phyloP scores from a whole-genome alignment of 2,797 vertebrate species.

The Emys orbicularis region DNA sequence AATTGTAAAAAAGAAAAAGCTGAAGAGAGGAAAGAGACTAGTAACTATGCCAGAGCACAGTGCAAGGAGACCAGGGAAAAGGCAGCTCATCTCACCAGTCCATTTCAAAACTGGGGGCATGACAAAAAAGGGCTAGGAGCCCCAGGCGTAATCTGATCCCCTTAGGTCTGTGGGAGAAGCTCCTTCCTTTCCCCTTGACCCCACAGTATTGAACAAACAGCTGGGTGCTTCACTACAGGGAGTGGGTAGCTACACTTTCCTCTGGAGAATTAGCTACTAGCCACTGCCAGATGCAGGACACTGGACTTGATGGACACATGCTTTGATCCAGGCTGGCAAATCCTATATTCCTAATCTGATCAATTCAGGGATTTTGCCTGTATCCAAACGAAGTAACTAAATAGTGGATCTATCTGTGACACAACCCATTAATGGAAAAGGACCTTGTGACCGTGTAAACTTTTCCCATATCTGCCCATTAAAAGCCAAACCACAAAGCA shows the following conservation, averaged over 20 bases:
- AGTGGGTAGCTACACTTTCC: background rate
- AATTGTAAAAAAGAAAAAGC: background rate
- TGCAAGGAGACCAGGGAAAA: background rate
- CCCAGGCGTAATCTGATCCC: background rate
- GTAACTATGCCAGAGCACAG: constrained; percentile 18
- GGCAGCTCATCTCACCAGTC: background rate
- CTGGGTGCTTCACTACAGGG: background rate
- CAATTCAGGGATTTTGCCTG: background rate
- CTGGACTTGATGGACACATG: background rate
- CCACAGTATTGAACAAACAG: background rate
- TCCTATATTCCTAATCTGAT: background rate
- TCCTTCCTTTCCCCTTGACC: background rate
- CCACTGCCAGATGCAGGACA: background rate
- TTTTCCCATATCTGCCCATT: background rate
- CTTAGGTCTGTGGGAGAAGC: background rate
- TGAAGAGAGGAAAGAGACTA: background rate
- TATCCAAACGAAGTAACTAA: background rate
- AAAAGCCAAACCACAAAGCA: background rate
- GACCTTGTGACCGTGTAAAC: background rate
- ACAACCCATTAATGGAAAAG: background rate
- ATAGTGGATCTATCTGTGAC: background rate
- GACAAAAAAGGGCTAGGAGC: background rate
- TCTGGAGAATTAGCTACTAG: background rate
- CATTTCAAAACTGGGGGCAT: background rate
- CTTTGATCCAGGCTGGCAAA: background rate